Evolutionary conservation across 2,113 vertebrate species (phyloP), one percentile per base, ranked within the genome.

Genomic region (Zosterops borbonicus): DNA sequence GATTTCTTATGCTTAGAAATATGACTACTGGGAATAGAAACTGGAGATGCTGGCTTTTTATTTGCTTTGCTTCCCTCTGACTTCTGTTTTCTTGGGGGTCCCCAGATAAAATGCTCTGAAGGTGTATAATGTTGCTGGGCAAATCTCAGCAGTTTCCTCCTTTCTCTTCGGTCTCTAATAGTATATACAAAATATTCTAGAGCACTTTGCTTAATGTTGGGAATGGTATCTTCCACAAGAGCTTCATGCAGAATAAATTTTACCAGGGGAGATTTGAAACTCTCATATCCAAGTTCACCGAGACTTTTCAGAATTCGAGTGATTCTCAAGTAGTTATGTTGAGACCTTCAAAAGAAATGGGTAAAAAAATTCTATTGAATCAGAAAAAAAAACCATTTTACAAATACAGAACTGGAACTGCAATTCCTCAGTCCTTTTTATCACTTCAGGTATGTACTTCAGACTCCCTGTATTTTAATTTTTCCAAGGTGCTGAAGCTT

Each of bases 181-280:
- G 99, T 99, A 97, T 99, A 99, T 42, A 99, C 99, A 87, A 98
- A 99, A 97, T 99, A 99, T 94, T 99, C 99, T 89, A 99, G 98
- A 62, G 98, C 98, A 39, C 99, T 99, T 97, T 99, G 99, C 76
- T 98, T 99, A 97, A 99, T 99, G 95, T 99, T 99, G 87, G 98
- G 98, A 83, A 99, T 97, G 19, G 99, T 99, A 63, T 98, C 98
- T 94, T 98, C 98, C 87, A 98, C 98, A 71, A 99, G 98, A 33
- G 99, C 98, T 96, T 99, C 99, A 18, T 99, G 98, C 83, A 99
- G 98, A 95, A 99, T 98, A 53, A 99, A 98, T 71, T 98, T 99
- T 52, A 99, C 99, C 87, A 99, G 97, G 6, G 99, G 99, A 78
- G 98, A 98, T 95, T 99, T 99, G 97, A 99, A 99, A 96, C 98